Percentiles rank a stretch among this genome's conserved stretches.
Conservation (phyloP, 2,797 vertebrate species). For the Hirundo rustica region DNA sequence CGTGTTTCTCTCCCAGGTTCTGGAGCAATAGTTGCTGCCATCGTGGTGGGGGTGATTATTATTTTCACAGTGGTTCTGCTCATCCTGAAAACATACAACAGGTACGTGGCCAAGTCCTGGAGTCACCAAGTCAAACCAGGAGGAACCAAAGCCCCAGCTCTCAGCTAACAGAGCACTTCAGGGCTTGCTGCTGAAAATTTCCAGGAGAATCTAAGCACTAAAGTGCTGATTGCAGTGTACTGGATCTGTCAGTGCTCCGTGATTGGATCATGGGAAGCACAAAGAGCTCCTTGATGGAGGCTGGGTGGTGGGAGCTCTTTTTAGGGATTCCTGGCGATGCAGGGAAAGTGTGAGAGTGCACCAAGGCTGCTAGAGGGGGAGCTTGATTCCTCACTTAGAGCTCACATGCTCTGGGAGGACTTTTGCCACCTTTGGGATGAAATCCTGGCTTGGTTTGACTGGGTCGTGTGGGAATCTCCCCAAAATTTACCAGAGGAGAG, state of each 20-base stretch:
- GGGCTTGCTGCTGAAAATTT: neutral
- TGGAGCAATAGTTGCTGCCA: constrained; percentile 92
- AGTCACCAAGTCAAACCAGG: neutral
- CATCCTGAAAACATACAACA: constrained; percentile 93
- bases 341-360: neutral
- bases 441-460: neutral
- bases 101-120: constrained; percentile 69
- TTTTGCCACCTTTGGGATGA: neutral
- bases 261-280: neutral
- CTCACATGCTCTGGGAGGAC: accelerated
- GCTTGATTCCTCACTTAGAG: neutral
- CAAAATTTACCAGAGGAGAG: accelerated
- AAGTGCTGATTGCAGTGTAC: neutral
- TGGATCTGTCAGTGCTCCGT: neutral
- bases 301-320: neutral
- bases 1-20: constrained; percentile 79
- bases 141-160: neutral
- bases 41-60: constrained; percentile 89
- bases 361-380: neutral
- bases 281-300: neutral
- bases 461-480: neutral
- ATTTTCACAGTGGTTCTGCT: constrained; percentile 88
- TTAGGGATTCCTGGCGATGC: neutral
- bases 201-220: neutral
- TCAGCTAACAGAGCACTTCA: neutral